phyloP scores from a whole-genome alignment of 2,888 invertebrate genomes.

The Buathra laborator region DNA sequence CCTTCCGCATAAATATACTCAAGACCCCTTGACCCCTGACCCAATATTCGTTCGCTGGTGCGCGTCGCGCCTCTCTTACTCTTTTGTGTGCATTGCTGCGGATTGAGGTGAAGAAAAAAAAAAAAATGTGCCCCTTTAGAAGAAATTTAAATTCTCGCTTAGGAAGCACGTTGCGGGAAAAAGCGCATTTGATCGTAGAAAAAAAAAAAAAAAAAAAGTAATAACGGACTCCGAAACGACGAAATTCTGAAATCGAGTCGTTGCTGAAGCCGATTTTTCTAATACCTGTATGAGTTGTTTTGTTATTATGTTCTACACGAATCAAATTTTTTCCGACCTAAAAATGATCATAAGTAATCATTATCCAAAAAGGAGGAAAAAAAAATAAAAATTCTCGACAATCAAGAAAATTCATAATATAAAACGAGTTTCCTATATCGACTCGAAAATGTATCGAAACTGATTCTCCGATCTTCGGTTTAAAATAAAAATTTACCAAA shows the following conservation, averaged over 20 bases:
- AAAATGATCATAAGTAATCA: too few species aligned
- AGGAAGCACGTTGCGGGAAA: not conserved
- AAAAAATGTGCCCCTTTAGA: not conserved
- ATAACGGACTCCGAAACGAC: not conserved
- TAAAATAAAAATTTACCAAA: too few species aligned
- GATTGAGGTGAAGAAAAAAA: constrained; percentile 23
- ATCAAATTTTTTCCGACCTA: too few species aligned
- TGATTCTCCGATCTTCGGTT: too few species aligned
- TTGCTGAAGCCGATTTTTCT: constrained; percentile 36
- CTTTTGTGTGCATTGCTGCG: constrained; percentile 29
- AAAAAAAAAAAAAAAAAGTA: constrained; percentile 1
- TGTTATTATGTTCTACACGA: too few species aligned
- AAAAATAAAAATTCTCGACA: too few species aligned
- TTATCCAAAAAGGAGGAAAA: too few species aligned
- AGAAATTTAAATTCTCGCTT: constrained; percentile 4
- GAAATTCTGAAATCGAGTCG: not conserved
- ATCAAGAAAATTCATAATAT: too few species aligned
- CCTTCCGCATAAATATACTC: constrained; percentile 75
- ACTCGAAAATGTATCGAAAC: too few species aligned
- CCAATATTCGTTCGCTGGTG: constrained; percentile 74
- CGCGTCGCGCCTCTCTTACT: constrained; percentile 23
- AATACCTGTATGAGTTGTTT: not conserved
- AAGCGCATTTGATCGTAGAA: not conserved
- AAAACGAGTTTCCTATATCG: too few species aligned
- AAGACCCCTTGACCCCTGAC: constrained; percentile 76